Base-by-base conservation (phyloP, 2,113 vertebrate species). In the Syngnathus scovelli region DNA sequence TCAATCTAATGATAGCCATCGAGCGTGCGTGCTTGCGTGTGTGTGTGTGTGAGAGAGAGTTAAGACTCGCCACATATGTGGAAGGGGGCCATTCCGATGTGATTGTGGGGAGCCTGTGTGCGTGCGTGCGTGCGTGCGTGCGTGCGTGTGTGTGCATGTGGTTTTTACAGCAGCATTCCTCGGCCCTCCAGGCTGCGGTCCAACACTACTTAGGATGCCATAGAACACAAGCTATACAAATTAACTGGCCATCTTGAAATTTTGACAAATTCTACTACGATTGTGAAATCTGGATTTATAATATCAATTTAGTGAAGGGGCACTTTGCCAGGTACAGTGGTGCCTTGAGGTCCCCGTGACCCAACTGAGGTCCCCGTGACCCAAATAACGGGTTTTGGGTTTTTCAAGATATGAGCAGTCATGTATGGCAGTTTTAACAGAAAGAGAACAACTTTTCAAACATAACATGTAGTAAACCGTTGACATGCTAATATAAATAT, bases 1-100 rank as follows among this genome's bases (percentile, higher is more conserved):
- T 88, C 85, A 88, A 83, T 85, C 83, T 83, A 87, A 82, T 81
- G 79, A 89, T 88, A 90, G 82, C 85, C 78, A 87, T 89, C 85
- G 79, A 72, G 86, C 76, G 67, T 85, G 69, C 74, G 61, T 83
- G 83, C 78, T 75, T 86, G 80, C 86, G 83, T 87, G 71, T 74
- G 79, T 79, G 74, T 76, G 78, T 78, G 68, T 71, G 82, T 87
- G 83, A 84, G 69, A 70, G 80, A 68, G 76, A 11, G 76, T 81
- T 79, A 83, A 83, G 76, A 82, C 76, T 72, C 71, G 63, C 77
- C 79, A 78, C 43, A n/a, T 78, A 76, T 81, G 70, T 77, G 72
- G 75, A 78, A 78, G 81, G 78, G 77, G 74, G 75, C 43, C 83
- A 79, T 78, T 81, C 75, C 72, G 71, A 68, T 77, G 71, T 71